Percentiles rank a stretch among this genome's conserved stretches.
Conservation (phyloP, 2,113 vertebrate species). For the Xenopus tropicalis region UCB_Xtro_10.0 CM004443.2:202131001-202131500, state of each 20-base stretch:
- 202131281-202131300: slow-evolving; percentile 54
- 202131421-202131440: too few relatives aligned
- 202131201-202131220: slow-evolving; percentile 36
- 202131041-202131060: slow-evolving; percentile 24
- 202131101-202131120: slow-evolving; percentile 74
- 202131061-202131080: slow-evolving; percentile 63
- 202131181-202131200: slow-evolving; percentile 48
- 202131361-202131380: too few relatives aligned
- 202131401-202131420: too few relatives aligned
- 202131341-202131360: too few relatives aligned
- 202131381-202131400: too few relatives aligned
- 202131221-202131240: too few relatives aligned
- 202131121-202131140: slow-evolving; percentile 62
- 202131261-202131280: slow-evolving; percentile 48
- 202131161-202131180: slow-evolving; percentile 53
- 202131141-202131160: slow-evolving; percentile 58
- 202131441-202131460: too few relatives aligned
- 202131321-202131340: too few relatives aligned
- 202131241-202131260: slow-evolving; percentile 43
- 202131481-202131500: too few relatives aligned
- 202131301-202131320: slow-evolving; percentile 35
- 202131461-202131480: too few relatives aligned
- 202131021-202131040: neutral
- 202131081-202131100: slow-evolving; percentile 77
- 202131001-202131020: too few relatives aligned